A percentile compares a stretch with the other conserved stretches of the same genome.
These are phyloP conservation scores for Ruditapes philippinarum DNA, from an alignment of 1,140 invertebrate species.

Conservation along the genomic window DNA sequence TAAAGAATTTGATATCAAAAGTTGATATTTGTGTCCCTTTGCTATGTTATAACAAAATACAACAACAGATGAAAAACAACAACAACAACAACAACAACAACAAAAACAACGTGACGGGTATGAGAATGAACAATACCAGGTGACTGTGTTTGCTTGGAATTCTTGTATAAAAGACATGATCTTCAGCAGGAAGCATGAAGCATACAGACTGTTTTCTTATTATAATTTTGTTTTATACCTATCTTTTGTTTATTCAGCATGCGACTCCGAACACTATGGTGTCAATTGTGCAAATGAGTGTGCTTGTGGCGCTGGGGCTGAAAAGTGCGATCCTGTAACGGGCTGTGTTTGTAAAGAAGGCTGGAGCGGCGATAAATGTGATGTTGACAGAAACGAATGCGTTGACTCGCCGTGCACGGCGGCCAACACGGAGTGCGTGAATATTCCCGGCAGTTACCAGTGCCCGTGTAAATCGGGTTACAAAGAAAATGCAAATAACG, in stretches of 20 bases:
- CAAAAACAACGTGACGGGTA: no score
- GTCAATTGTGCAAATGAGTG: constrained; percentile 23
- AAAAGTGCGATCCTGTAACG: not conserved
- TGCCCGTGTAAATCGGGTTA: constrained; percentile 24
- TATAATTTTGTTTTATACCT: no score
- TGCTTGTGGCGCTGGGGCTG: constrained; percentile 36
- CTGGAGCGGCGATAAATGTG: constrained; percentile 45
- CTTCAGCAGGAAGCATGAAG: no score
- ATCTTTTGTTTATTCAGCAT: not conserved
- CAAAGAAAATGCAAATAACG: not conserved
- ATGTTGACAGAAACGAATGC: constrained; percentile 28
- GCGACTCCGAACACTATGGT: constrained; percentile 38
- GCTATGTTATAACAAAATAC: not conserved
- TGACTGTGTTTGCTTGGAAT: no score
- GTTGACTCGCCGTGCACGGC: not conserved
- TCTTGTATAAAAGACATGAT: no score
- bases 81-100: not conserved
- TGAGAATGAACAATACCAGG: no score
- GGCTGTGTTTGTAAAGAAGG: constrained; percentile 59
- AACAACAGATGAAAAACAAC: not conserved
- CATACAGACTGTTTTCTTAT: no score
- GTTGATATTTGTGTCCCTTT: no score
- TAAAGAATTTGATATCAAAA: no score
- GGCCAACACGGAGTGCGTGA: constrained; percentile 3
- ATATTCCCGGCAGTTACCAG: not conserved